Base-by-base conservation (phyloP, 1,140 invertebrate species). In the Drosophila parabipectinata region DNA sequence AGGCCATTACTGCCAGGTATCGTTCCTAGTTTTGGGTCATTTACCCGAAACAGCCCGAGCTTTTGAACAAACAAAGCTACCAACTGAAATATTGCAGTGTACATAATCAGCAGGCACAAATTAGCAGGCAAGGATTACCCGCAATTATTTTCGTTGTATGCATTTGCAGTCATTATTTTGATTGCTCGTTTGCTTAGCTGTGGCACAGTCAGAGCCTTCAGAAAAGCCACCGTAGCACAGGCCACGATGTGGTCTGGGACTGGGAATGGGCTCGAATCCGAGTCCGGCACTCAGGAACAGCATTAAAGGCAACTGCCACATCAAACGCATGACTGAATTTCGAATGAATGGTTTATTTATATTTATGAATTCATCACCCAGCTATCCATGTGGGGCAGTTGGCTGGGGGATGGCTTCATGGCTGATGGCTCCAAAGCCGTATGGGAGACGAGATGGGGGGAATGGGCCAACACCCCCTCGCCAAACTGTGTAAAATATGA, bases 121-220 rank as follows among this genome's bases (percentile, higher is more conserved):
- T 87, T 81, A 87, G 82, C 85, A 81, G 41, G 66, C 82, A 72
- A 87, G 82, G 82, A 87, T 87, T 87, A 87, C 82, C 82, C 75
- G 78, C 82, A 87, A 81, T 81, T 87, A 81, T 87, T 87, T 81
- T 81, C 71, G 74, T 85, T 87, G 78, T 81, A 81, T 87, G 82
- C 82, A 87, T 79, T 87, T 81, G 78, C 58, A 79, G 66, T 68
- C 75, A 87, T 87, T 87, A 87, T 81, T 81, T 81, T 87, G 82
- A 87, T 87, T 87, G 75, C 82, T 76, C 82, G 81, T 74, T 85
- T 85, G 81, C 81, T 84, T 79, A 37, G 55, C 45, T 41, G 44
- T 51, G 57, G 67, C 26, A 39, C 63, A 34, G 30, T 26, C 32
- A 37, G 34, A 37, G 34, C 34, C 34, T 12, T n/a, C 66, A 34